Conservation (phyloP, 2,113 vertebrate genomes). For the Colinus virginianus region DNA sequence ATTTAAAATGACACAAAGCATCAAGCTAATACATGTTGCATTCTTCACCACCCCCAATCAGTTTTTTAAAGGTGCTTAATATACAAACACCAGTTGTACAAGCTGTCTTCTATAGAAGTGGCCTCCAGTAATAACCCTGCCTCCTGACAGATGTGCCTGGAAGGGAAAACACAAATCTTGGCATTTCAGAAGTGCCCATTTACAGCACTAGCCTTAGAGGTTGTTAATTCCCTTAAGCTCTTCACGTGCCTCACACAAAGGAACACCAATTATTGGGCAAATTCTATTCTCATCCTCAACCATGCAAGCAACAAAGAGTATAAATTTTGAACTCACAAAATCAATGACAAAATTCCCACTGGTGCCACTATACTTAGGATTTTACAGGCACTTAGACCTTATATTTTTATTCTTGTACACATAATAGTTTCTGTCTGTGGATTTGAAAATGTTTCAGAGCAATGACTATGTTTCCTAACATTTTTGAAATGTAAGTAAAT, state of each 20-base stretch:
- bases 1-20: neutral
- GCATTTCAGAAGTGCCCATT: neutral
- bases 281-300: neutral
- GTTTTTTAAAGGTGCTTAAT: neutral
- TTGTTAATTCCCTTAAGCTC: neutral
- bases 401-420: neutral
- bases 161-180: neutral
- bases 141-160: neutral
- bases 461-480: neutral
- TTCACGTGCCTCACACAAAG: neutral
- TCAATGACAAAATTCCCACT: neutral
- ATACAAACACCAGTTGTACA: neutral
- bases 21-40: neutral
- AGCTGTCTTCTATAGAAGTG: neutral
- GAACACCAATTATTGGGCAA: neutral
- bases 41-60: neutral
- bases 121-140: neutral
- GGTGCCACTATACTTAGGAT: neutral
- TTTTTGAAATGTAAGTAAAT: neutral
- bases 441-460: neutral
- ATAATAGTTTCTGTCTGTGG: neutral
- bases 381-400: neutral
- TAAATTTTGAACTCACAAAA: neutral
- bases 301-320: neutral
- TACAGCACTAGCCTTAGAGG: neutral